These are phyloP conservation scores for Aegotheles bennettii DNA, from an alignment of 2,113 vertebrate species.

Conservation along the genomic window DNA sequence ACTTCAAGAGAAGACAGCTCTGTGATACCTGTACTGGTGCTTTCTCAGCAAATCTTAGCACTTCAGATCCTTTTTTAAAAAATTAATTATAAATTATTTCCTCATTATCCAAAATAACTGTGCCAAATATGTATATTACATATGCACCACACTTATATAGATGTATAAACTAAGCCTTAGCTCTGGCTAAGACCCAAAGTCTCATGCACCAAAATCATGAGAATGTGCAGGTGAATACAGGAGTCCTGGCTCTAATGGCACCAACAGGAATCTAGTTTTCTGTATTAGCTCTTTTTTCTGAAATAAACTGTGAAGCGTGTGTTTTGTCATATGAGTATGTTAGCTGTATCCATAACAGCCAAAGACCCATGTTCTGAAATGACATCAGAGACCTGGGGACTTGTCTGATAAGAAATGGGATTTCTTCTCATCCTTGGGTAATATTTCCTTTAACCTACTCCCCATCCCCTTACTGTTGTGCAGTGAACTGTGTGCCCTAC, in stretches of 20 bases:
- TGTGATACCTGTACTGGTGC: not conserved
- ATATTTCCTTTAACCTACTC: not conserved
- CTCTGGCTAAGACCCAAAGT: not conserved
- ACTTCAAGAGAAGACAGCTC: not conserved
- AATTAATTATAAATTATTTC: not conserved
- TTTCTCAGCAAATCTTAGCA: not conserved
- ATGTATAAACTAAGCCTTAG: not conserved
- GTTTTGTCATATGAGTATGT: not conserved
- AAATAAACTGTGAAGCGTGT: not conserved
- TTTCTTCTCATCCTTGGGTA: constrained; percentile 20
- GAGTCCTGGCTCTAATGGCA: not conserved
- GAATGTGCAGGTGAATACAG: not conserved
- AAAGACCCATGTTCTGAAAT: not conserved
- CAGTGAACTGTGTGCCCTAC: not conserved
- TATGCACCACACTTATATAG: not conserved
- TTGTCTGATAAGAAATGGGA: constrained; percentile 23
- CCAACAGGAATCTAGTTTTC: not conserved
- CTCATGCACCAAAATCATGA: not conserved
- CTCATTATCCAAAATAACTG: not conserved
- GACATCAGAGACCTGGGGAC: not conserved
- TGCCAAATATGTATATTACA: not conserved
- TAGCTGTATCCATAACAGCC: not conserved
- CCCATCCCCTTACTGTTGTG: not conserved
- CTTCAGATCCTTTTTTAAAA: not conserved
- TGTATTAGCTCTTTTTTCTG: not conserved